Conservation (phyloP, 2,888 invertebrate species). For the Cephus nigrinus region DNA sequence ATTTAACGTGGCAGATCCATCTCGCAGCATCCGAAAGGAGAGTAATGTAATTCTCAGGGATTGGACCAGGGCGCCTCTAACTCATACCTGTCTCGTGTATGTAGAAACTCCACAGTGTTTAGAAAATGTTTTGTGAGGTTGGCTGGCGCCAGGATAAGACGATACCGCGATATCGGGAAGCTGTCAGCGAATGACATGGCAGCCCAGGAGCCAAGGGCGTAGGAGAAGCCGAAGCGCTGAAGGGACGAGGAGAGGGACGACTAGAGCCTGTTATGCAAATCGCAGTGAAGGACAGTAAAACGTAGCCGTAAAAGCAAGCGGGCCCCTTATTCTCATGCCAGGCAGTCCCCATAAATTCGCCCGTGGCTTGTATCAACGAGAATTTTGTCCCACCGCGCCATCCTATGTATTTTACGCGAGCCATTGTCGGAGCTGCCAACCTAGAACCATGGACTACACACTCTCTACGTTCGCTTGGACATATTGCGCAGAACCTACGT, state of each 20-base stretch:
- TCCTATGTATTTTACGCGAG: conserved; percentile 46
- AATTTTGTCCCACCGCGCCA: conserved; percentile 29
- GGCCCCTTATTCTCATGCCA: conserved; percentile 46
- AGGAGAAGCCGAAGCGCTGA: conserved; percentile 9
- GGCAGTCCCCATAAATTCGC: conserved; percentile 50
- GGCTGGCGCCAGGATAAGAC: conserved; percentile 4
- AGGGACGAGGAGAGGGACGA: conserved; percentile 21
- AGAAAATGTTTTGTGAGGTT: conserved; percentile 1
- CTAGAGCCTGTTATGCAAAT: conserved; percentile 47
- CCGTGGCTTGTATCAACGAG: conserved; percentile 46
- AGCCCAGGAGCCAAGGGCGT: neutral
- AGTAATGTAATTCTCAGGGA: too few species aligned
- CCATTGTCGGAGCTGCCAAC: conserved; percentile 34
- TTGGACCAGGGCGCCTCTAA: too few species aligned
- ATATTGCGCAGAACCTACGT: neutral
- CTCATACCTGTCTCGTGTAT: too few species aligned
- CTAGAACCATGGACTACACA: conserved; percentile 18
- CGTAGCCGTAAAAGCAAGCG: conserved; percentile 43
- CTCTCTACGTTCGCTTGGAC: neutral
- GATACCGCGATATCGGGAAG: conserved; percentile 3
- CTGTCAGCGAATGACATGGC: neutral
- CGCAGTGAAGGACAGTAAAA: conserved; percentile 42
- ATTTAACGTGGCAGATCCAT: too few species aligned
- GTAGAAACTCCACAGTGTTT: too few species aligned
- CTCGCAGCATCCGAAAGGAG: too few species aligned